Conservation (phyloP, 2,113 vertebrate genomes). For the Tachysurus fulvidraco region DNA sequence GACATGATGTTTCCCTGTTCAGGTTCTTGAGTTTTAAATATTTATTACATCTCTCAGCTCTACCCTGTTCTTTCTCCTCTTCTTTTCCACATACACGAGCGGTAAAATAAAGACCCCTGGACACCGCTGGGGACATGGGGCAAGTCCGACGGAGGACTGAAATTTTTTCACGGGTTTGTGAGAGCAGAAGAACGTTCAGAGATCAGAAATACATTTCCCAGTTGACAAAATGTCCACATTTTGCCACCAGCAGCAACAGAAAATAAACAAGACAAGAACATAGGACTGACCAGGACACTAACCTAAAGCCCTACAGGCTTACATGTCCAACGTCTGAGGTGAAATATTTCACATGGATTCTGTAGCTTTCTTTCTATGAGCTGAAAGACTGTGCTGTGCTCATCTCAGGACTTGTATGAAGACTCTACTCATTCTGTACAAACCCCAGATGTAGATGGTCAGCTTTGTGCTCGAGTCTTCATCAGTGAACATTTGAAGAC, state of each 20-base stretch:
- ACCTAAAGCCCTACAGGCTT: background rate
- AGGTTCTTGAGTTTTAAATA: conserved; percentile 17
- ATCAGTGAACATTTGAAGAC: too few relatives aligned
- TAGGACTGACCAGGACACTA: background rate
- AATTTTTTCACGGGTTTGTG: background rate
- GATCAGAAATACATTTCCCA: background rate
- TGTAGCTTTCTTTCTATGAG: background rate
- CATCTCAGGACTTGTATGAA: background rate
- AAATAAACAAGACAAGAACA: background rate
- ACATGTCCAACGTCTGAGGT: background rate
- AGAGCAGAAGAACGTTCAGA: background rate
- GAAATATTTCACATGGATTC: background rate
- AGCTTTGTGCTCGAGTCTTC: too few relatives aligned
- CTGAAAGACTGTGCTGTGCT: background rate
- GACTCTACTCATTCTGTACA: background rate
- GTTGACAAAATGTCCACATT: background rate
- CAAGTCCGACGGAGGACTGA: background rate
- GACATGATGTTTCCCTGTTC: background rate
- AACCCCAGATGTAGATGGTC: too few relatives aligned
- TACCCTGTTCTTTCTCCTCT: background rate
- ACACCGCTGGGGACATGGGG: too few relatives aligned
- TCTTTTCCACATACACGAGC: background rate
- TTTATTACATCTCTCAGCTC: conserved; percentile 28
- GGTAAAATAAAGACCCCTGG: conserved; percentile 22
- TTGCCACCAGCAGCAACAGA: background rate